These are phyloP conservation scores for Synergus itoensis DNA, from an alignment of 2,888 invertebrate species.

Conservation along the genomic window DNA sequence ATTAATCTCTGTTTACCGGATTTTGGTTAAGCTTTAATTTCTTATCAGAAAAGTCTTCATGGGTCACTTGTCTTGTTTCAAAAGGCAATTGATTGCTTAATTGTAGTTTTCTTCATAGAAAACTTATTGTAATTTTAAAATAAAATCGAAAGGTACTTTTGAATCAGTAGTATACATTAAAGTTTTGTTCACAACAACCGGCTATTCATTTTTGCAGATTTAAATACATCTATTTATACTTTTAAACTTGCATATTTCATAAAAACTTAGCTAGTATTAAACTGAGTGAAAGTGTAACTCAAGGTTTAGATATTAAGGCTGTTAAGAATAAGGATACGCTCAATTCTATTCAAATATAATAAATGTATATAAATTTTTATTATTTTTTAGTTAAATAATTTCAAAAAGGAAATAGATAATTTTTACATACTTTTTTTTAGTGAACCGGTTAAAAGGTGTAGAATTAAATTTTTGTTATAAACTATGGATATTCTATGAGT, in stretches of 20 bases:
- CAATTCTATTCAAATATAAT: not conserved
- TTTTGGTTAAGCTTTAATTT: not conserved
- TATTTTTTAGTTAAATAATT: not conserved
- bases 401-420: not conserved
- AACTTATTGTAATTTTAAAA: not conserved
- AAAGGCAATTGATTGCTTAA: not conserved
- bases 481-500: not conserved
- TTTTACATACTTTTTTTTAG: not conserved
- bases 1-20: not conserved
- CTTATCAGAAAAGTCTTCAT: slow-evolving; percentile 5
- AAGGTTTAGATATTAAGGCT: slow-evolving; percentile 14
- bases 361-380: not conserved
- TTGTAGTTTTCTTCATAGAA: not conserved
- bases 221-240: not conserved
- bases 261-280: not conserved
- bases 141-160: no score
- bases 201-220: not conserved
- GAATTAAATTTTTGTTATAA: not conserved
- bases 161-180: no score
- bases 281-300: slow-evolving; percentile 26
- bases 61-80: not conserved
- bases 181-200: not conserved
- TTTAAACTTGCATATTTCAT: not conserved
- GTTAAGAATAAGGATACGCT: slow-evolving; percentile 17
- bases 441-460: not conserved